Base-by-base conservation (phyloP, 2,113 vertebrate genomes). In the Empidonax alnorum region DNA sequence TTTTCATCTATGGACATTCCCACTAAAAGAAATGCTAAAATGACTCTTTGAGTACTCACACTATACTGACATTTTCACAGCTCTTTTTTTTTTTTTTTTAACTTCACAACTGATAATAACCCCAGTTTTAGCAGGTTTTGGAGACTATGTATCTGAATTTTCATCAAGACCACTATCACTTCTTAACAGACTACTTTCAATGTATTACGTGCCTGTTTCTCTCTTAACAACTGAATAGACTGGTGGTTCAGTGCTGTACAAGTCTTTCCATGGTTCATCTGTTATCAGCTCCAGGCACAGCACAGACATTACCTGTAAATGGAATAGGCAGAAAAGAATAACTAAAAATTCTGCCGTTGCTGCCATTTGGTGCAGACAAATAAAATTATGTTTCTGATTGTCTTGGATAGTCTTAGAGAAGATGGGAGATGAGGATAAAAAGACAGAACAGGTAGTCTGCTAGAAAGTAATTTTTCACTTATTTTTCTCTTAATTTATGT, bases 311-410 rank as follows among this genome's bases (percentile, higher is more conserved):
- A 41, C 17, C 30, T 73, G 24, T 9, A 22, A 96, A 66, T 44
- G 56, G 19, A 94, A 69, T 35, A 12, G 14, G 12, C 37, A 93
- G 52, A 44, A 88, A 87, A 47, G 5, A 50, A 56, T 27, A 69
- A 39, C 4, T 5, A 9, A 63, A 52, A 39, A 41, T 44, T 42
- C 49, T 79, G 14, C n/a, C 39, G 21, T 44, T 93, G 25, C 41
- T 88, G 25, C 8, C 50, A 27, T 9, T 87, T 93, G 75, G 41
- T 95, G 74, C 6, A 90, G 94, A 94, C 24, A 97, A 92, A 82
- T 72, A 73, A 74, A 96, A 91, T 93, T 86, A 68, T 65, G 5
- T 85, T 90, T 90, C 72, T 94, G 63, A 94, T 93, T 89, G 90
- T 12, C 79, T 77, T 93, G 41, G 37, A 52, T 24, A 94, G 10